Base-by-base conservation (phyloP, 2,888 invertebrate genomes). In the Epistrophella euchroma region DNA sequence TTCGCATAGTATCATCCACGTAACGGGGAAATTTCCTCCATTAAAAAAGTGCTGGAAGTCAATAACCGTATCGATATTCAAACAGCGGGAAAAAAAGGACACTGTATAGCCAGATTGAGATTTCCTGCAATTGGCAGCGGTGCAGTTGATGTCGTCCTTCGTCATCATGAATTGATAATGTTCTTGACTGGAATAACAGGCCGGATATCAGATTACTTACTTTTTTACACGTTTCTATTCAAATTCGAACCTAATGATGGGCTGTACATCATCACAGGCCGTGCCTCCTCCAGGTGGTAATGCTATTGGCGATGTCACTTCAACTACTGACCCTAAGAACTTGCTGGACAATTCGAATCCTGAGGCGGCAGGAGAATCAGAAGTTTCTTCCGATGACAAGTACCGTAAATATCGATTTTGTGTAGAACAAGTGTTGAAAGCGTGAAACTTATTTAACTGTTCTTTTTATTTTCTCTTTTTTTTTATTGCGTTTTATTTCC, bases 241-340 rank as follows among this genome's bases (percentile, higher is more conserved):
- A 47, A 77, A 60, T 83, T 73, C 66, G 45, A 83, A 81, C 64
- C 47, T 73, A 60, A 88, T 76, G 75, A 89, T 89, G 89, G 89
- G 89, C 19, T 89, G 89, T 77, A 87, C 89, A 60, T 88, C 89
- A n/a, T 88, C 89, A 9, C 88, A 88, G 60, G 28, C 22, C 25
- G 22, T 77, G 22, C 81, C 76, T 58, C 81, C 76, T 58, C 47
- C 74, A 45, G 80, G 72, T 10, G 66, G 35, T 13, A 37, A 7
- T 47, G 32, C 47, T 10, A 10, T 13, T 22, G 4, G 17, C 11
- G 25, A 28, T 28, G 28, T 6, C 28, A 28, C 43, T 19, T 10
- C 50, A 1, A 15, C 22, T n/a, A 11, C 60, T 60, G 77, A 43
- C 56, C 47, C 56, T 32, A 74, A 56, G 35, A 45, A 76, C 25